These are phyloP conservation scores for Pangasius larnaudii DNA, from an alignment of 2,797 vertebrate species.

Conservation along the genomic window DNA sequence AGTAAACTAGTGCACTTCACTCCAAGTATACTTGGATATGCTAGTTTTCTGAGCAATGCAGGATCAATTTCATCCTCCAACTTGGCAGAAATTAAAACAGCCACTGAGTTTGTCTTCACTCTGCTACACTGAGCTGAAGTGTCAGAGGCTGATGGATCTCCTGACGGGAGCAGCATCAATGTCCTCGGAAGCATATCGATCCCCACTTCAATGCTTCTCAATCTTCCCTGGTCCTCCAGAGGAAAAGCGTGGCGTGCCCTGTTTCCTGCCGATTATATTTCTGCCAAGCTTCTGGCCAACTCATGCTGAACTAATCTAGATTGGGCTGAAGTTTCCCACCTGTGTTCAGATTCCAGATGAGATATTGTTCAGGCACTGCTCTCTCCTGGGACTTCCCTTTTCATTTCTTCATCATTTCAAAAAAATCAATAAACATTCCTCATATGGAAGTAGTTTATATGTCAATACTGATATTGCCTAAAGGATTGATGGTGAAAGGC, in stretches of 20 bases:
- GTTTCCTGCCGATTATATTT: conserved; percentile 55
- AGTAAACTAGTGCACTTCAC: background rate
- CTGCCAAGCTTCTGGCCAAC: conserved; percentile 48
- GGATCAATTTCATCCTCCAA: background rate
- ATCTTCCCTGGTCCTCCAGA: conserved; percentile 40
- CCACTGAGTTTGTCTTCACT: conserved; percentile 19
- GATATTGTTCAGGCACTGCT: conserved; percentile 53
- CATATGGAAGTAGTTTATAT: background rate
- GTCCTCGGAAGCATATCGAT: conserved; percentile 57
- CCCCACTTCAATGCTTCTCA: conserved; percentile 51
- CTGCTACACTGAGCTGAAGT: background rate
- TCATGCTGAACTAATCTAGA: conserved; percentile 62
- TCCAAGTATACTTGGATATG: background rate
- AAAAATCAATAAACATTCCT: background rate
- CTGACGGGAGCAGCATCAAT: conserved; percentile 25
- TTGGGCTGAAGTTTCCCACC: conserved; percentile 57
- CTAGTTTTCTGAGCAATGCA: background rate
- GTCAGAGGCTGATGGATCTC: conserved; percentile 41
- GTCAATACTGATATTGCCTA: background rate
- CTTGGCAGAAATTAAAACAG: conserved; percentile 21
- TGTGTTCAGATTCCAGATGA: conserved; percentile 56
- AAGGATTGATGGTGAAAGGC: background rate
- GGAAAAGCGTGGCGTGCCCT: conserved; percentile 39
- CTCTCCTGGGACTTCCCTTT: conserved; percentile 34
- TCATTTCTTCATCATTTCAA: background rate